Evolutionary conservation across 2,888 invertebrate species (phyloP).

Genomic region (Anoplius nigerrimus): DNA sequence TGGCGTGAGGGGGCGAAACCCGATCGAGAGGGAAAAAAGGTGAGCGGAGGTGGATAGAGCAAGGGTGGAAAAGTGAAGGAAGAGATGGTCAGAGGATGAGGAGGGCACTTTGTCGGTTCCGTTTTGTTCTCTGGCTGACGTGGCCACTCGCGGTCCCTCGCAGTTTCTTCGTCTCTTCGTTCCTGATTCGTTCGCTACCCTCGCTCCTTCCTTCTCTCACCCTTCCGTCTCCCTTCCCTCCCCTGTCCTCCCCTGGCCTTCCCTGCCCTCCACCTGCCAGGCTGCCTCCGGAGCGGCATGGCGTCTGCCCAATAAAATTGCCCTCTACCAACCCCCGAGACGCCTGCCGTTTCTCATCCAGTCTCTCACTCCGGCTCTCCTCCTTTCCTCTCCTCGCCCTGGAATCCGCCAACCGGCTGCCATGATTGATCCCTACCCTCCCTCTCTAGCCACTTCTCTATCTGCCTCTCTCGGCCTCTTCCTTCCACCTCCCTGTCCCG

Average conservation of each 20-base stretch:
- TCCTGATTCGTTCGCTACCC: conserved; percentile 57
- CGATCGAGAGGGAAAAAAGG: too few species aligned
- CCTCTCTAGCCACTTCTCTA: too few species aligned
- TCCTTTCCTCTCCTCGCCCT: conserved; percentile 20
- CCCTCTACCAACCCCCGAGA: conserved; percentile 33
- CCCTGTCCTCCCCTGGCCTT: conserved; percentile 22
- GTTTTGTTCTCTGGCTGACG: conserved; percentile 38
- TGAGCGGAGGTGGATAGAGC: too few species aligned
- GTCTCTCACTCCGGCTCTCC: conserved; percentile 26
- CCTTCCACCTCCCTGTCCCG: conserved; percentile 25
- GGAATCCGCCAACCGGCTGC: conserved; percentile 31
- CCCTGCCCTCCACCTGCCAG: conserved; percentile 26
- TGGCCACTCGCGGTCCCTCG: conserved; percentile 17
- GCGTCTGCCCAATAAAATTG: conserved; percentile 48
- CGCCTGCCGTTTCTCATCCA: conserved; percentile 19
- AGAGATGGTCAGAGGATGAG: conserved; percentile 39
- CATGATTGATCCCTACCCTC: conserved; percentile 40
- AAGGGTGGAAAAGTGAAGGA: too few species aligned
- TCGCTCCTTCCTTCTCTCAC: conserved; percentile 40
- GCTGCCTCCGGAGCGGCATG: conserved; percentile 18
- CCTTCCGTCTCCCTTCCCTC: conserved; percentile 20
- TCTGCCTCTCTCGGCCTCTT: too few species aligned
- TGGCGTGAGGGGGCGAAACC: too few species aligned
- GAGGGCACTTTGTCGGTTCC: conserved; percentile 51
- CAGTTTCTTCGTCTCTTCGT: conserved; percentile 51